phyloP scores from a whole-genome alignment of 2,797 vertebrate genomes.

The Parauchenoglanis ngamensis region DNA sequence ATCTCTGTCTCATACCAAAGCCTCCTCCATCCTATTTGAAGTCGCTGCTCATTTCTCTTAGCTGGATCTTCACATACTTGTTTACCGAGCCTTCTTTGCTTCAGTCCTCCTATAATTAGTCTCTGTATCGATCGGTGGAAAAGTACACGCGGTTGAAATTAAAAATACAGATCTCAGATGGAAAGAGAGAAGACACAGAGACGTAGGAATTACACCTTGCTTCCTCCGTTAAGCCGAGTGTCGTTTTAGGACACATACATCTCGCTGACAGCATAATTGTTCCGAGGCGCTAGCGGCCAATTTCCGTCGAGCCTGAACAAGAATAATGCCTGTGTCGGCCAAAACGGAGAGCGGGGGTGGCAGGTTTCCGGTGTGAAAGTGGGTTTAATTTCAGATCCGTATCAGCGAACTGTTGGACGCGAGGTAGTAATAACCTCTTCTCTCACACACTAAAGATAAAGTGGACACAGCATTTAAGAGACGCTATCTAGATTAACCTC shows the following conservation, averaged over 20 bases:
- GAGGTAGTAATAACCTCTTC: slow-evolving; percentile 63
- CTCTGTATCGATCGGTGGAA: slow-evolving; percentile 63
- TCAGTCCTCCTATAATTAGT: slow-evolving; percentile 52
- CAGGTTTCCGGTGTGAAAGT: slow-evolving; percentile 15
- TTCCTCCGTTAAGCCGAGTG: slow-evolving; percentile 43
- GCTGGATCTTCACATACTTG: slow-evolving; percentile 40
- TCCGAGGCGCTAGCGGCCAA: slow-evolving; percentile 44
- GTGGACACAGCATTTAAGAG: slow-evolving; percentile 59
- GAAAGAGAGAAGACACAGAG: not conserved
- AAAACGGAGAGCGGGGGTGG: slow-evolving; percentile 55
- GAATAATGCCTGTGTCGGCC: slow-evolving; percentile 43
- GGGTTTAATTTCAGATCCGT: slow-evolving; percentile 69
- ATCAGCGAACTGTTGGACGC: slow-evolving; percentile 55
- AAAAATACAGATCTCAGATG: not conserved
- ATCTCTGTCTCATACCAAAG: not conserved
- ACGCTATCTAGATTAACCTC: slow-evolving; percentile 64
- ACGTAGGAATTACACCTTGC: not conserved
- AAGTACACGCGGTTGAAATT: slow-evolving; percentile 58
- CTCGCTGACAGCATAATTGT: slow-evolving; percentile 68
- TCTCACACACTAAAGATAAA: slow-evolving; percentile 60
- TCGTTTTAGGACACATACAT: slow-evolving; percentile 59
- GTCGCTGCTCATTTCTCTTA: not conserved
- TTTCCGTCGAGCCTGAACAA: slow-evolving; percentile 57
- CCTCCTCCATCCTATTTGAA: not conserved
- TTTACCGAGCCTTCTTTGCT: slow-evolving; percentile 5